These are phyloP conservation scores for Pantelozetes paolii DNA, from an alignment of 2,888 invertebrate species.

Conservation along the genomic window DNA sequence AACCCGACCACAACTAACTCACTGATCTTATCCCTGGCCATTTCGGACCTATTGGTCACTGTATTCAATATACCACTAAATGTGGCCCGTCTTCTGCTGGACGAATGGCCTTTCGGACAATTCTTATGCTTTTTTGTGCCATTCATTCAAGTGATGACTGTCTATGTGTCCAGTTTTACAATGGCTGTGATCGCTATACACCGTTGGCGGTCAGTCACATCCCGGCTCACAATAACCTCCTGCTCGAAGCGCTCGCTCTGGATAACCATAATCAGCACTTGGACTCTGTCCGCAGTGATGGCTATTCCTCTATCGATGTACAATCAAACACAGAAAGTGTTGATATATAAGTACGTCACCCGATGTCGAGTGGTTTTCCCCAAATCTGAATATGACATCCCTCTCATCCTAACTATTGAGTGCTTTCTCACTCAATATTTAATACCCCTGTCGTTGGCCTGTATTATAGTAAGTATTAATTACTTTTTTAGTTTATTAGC, in stretches of 20 bases:
- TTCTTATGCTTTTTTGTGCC: conserved; percentile 54
- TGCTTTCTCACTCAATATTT: conserved; percentile 39
- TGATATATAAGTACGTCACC: conserved; percentile 22
- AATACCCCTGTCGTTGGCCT: conserved; percentile 38
- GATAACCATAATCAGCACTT: conserved; percentile 50
- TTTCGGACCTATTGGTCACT: conserved; percentile 53
- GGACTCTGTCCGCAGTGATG: conserved; percentile 43
- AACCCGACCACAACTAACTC: conserved; percentile 59
- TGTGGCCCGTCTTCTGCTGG: conserved; percentile 52
- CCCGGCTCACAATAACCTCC: not conserved
- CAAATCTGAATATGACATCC: conserved; percentile 17
- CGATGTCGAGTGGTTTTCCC: conserved; percentile 43
- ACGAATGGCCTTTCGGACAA: conserved; percentile 55
- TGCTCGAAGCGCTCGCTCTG: not conserved
- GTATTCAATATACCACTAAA: conserved; percentile 56
- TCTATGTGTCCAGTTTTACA: conserved; percentile 54
- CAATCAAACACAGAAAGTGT: conserved; percentile 28
- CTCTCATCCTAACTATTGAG: not conserved
- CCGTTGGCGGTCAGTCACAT: conserved; percentile 49
- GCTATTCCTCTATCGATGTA: conserved; percentile 41
- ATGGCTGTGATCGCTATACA: conserved; percentile 55
- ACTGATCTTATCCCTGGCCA: conserved; percentile 59
- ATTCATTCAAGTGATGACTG: conserved; percentile 52
- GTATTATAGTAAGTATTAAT: conserved; percentile 20
- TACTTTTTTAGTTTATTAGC: not conserved